Evolutionary conservation across 2,888 invertebrate species (phyloP).

Genomic region (Mythimna lalbum): DNA sequence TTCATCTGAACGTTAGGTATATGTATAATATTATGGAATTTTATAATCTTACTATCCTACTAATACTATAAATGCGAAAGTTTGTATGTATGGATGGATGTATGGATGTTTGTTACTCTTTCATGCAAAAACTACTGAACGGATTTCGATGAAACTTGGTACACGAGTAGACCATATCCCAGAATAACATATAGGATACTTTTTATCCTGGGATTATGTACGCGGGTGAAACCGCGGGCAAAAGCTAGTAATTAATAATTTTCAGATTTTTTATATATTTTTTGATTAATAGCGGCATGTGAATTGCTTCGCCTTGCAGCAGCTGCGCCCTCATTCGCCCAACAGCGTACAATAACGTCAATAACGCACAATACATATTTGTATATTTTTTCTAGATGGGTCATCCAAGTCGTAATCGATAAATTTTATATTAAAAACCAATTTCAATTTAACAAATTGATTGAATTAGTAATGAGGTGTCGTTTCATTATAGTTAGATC

Average conservation of each 20-base stretch:
- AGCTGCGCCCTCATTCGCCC: slow-evolving; percentile 26
- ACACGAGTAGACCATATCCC: too few relatives aligned
- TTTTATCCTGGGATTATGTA: too few relatives aligned
- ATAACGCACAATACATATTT: slow-evolving; percentile 1
- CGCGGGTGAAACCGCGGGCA: too few relatives aligned
- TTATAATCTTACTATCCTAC: too few relatives aligned
- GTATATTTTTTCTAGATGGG: slow-evolving; percentile 1
- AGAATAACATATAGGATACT: too few relatives aligned
- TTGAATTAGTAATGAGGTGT: slow-evolving; percentile 27
- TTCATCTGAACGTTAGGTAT: not conserved
- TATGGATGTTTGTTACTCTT: too few relatives aligned
- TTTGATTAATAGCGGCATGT: slow-evolving; percentile 17
- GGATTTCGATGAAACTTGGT: too few relatives aligned
- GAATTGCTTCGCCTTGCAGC: slow-evolving; percentile 19
- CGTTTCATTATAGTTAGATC: slow-evolving; percentile 19
- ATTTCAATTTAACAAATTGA: slow-evolving; percentile 35
- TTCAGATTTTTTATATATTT: not conserved
- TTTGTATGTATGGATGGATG: too few relatives aligned
- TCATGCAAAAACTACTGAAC: too few relatives aligned
- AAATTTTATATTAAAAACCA: slow-evolving; percentile 49
- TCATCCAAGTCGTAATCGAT: slow-evolving; percentile 25
- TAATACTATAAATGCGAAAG: too few relatives aligned
- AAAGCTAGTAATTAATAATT: not conserved
- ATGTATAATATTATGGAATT: too few relatives aligned
- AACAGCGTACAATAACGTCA: slow-evolving; percentile 13